These are phyloP conservation scores for Amiota communis DNA, from an alignment of 2,888 invertebrate species.

Conservation along the genomic window DNA sequence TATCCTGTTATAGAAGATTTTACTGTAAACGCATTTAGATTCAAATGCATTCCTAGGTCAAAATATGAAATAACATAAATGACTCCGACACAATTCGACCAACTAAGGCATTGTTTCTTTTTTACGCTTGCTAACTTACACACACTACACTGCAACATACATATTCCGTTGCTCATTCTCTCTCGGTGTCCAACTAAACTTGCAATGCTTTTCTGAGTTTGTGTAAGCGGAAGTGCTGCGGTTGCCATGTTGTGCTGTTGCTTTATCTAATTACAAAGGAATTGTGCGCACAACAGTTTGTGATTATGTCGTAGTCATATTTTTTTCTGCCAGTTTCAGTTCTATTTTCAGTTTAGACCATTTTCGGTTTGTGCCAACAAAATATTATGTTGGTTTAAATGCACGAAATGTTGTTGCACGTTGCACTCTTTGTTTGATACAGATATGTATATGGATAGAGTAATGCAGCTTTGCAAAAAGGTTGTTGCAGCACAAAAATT, in stretches of 20 bases:
- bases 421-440: too few relatives aligned
- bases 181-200: background rate
- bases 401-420: conserved; percentile 35
- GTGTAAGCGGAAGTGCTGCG: conserved; percentile 55
- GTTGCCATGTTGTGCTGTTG: conserved; percentile 55
- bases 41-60: too few relatives aligned
- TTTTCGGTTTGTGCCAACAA: conserved; percentile 31
- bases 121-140: conserved; percentile 15
- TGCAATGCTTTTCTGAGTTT: conserved; percentile 18
- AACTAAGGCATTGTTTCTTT: conserved; percentile 27
- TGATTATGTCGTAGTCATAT: conserved; percentile 36
- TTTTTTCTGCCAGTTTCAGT: conserved; percentile 11
- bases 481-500: conserved; percentile 10
- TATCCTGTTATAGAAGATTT: too few relatives aligned
- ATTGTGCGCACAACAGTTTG: conserved; percentile 53
- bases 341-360: conserved; percentile 11
- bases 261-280: conserved; percentile 67
- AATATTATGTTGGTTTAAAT: conserved; percentile 54
- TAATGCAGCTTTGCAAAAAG: background rate
- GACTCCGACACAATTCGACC: conserved; percentile 6
- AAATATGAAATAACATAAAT: too few relatives aligned
- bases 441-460: too few relatives aligned
- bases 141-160: background rate
- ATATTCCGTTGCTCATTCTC: conserved; percentile 2
- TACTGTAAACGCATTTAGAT: too few relatives aligned